Conservation (phyloP, 2,797 vertebrate genomes). For the Distichodus sexfasciatus region DNA sequence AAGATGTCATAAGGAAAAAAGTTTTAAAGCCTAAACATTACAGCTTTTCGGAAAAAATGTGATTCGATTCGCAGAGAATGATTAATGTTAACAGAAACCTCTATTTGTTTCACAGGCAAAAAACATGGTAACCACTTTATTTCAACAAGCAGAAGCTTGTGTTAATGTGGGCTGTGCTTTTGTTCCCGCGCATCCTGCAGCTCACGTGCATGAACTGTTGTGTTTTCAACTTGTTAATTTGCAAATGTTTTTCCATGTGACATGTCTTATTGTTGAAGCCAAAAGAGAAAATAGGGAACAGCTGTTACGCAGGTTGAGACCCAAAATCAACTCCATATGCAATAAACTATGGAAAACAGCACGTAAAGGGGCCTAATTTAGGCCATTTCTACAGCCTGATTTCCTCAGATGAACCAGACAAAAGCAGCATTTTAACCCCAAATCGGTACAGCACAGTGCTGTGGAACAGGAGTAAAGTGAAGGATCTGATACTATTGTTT, state of each 20-base stretch:
- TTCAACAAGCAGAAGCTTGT: constrained; percentile 22
- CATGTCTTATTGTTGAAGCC: constrained; percentile 53
- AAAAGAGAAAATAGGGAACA: constrained; percentile 51
- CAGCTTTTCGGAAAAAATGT: not conserved
- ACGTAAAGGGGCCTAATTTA: constrained; percentile 25
- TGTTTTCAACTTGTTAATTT: constrained; percentile 57
- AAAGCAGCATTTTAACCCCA: not conserved
- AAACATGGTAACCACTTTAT: not conserved
- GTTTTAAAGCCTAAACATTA: not conserved
- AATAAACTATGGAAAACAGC: constrained; percentile 40
- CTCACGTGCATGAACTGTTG: constrained; percentile 30
- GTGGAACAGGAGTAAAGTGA: not conserved
- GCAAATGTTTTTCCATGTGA: constrained; percentile 52
- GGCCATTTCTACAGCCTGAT: constrained; percentile 12
- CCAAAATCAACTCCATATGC: constrained; percentile 61
- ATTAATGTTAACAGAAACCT: not conserved
- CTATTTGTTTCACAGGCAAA: not conserved
- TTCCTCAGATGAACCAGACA: constrained; percentile 19
- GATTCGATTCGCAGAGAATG: not conserved
- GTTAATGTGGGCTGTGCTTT: too few relatives aligned
- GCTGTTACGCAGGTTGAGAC: constrained; percentile 57
- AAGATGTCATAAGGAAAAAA: not conserved
- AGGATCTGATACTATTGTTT: constrained; percentile 13
- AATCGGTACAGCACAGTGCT: not conserved
- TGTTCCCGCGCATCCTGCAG: not conserved